Evolutionary conservation across 2,113 vertebrate species (phyloP), one percentile per base, ranked within the genome.

Genomic region (Clarias batrachus): DNA sequence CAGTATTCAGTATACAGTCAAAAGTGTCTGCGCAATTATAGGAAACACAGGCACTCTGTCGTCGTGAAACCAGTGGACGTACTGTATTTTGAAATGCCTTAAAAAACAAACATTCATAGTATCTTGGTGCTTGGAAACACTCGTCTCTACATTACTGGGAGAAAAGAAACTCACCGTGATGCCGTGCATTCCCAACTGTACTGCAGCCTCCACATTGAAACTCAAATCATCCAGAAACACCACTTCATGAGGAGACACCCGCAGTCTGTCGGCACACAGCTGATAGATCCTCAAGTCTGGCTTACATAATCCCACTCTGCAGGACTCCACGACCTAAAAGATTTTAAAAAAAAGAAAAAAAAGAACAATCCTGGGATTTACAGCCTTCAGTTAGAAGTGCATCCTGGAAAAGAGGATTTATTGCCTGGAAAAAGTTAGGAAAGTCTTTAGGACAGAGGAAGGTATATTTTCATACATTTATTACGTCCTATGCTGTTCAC

Each of bases 211-310:
- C 71, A 96, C 85, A 74, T 94, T 97, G 17, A 83, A 88, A 81
- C 91, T 94, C 74, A 94, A 90, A 85, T 93, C 95, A 52, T 97
- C 96, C 0, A 97, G 94, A 71, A 96, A 94, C 88, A 97, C 89
- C 65, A 95, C 92, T 73, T 96, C 95, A 0, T 92, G 91, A 77
- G 96, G 94, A n/a, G 86, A 92, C 57, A 94, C 89, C 0, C 91
- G 90, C 0, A 97, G 91, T 37, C 33, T 90, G 73, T 95, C 87
- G 78, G 95, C 83, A 90, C 96, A 97, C 68, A 95, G 86, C 65
- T 89, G 62, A 87, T 95, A 96, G 70, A 96, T 93, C 41, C 65
- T 87, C 56, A 91, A 93, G 86, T 95, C 91, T 21, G 95, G 94
- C 86, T 96, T 92, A 89, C 63, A 89, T 79, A 95, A 9, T 14